A percentile compares a stretch with the other conserved stretches of the same genome.
These are phyloP conservation scores for Chelonus insularis DNA, from an alignment of 1,140 invertebrate genomes.

Conservation along the genomic window DNA sequence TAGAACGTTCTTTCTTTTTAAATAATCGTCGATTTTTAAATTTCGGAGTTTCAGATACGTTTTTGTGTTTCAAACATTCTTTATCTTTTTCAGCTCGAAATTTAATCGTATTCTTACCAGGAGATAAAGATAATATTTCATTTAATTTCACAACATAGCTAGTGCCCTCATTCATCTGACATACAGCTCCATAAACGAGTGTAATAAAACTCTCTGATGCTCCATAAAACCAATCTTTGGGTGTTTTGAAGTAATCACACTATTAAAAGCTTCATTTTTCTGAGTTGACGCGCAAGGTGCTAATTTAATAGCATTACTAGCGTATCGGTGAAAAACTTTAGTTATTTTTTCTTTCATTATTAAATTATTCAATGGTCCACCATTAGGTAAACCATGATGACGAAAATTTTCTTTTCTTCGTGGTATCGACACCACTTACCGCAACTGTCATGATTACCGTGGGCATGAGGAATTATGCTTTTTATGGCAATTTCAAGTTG, in stretches of 20 bases:
- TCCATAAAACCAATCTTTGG: constrained; percentile 31
- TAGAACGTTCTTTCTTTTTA: constrained; percentile 20
- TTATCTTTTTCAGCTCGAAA: constrained; percentile 15
- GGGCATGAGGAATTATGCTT: constrained; percentile 20
- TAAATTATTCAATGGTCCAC: constrained; percentile 4
- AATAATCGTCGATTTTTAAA: constrained; percentile 20
- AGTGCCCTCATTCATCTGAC: constrained; percentile 29
- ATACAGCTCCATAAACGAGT: constrained; percentile 27
- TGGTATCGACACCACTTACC: constrained; percentile 16
- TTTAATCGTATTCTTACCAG: constrained; percentile 20
- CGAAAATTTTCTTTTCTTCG: neutral
- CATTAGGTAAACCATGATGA: constrained; percentile 14
- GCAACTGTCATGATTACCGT: constrained; percentile 20
- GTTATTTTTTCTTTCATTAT: neutral
- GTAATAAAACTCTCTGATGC: constrained; percentile 23
- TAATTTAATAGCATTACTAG: constrained; percentile 17
- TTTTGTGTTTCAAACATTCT: neutral
- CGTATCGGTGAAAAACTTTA: neutral
- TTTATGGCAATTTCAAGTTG: constrained; percentile 4
- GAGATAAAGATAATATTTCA: constrained; percentile 21
- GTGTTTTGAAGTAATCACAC: constrained; percentile 28
- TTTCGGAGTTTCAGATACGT: neutral
- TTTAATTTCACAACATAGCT: constrained; percentile 21
- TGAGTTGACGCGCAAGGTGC: constrained; percentile 27
- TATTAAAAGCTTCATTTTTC: constrained; percentile 32